Evolutionary conservation across 2,797 vertebrate genomes (phyloP).

Genomic region (Botia kubotai): DNA sequence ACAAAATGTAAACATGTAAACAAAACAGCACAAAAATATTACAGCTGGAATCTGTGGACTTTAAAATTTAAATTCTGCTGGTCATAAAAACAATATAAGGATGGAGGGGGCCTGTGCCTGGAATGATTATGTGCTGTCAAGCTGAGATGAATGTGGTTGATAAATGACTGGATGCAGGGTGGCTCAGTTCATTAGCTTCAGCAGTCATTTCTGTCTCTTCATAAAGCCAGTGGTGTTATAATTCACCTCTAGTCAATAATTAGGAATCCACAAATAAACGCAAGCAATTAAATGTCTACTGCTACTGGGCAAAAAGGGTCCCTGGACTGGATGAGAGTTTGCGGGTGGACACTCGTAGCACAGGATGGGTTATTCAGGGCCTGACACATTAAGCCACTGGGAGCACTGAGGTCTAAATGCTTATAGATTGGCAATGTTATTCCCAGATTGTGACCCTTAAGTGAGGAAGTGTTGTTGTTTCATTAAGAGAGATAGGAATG

Average conservation of each 20-base stretch:
- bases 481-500: constrained; percentile 70
- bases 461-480: constrained; percentile 72
- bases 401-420: constrained; percentile 80
- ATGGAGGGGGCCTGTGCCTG: constrained; percentile 5
- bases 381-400: no score
- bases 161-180: constrained; percentile 73
- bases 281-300: constrained; percentile 99
- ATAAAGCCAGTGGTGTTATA: constrained; percentile 97
- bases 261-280: constrained; percentile 99
- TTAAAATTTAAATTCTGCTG: constrained; percentile 7
- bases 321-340: constrained; percentile 77
- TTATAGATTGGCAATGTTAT: constrained; percentile 77
- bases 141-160: constrained; percentile 92
- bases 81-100: not conserved
- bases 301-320: constrained; percentile 74
- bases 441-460: constrained; percentile 75
- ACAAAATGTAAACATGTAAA: constrained; percentile 8
- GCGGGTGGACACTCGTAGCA: constrained; percentile 70
- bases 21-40: constrained; percentile 68
- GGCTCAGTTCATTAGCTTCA: constrained; percentile 89
- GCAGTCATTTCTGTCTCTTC: constrained; percentile 93
- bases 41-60: constrained; percentile 45
- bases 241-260: constrained; percentile 99
- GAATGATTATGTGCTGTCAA: constrained; percentile 76
- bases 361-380: constrained; percentile 62